These are phyloP conservation scores for Pandemis cinnamomeana DNA, from an alignment of 2,888 invertebrate species.

Conservation along the genomic window DNA sequence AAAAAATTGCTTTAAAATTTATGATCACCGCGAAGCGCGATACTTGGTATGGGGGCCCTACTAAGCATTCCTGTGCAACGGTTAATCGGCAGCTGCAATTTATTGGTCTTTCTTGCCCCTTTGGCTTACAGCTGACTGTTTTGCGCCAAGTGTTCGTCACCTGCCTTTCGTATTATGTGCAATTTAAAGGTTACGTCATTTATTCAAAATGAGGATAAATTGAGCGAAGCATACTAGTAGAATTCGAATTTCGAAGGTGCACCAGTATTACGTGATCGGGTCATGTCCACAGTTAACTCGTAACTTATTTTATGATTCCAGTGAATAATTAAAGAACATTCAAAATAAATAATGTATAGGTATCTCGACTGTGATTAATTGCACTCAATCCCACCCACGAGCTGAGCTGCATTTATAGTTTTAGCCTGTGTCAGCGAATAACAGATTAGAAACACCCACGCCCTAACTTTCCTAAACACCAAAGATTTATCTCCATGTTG, in stretches of 20 bases:
- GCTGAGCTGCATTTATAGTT: not conserved
- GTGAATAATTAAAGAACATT: not conserved
- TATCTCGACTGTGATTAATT: not conserved
- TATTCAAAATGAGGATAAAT: slow-evolving; percentile 33
- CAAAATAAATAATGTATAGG: not conserved
- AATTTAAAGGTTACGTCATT: slow-evolving; percentile 51
- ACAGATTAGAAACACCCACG: slow-evolving; percentile 6
- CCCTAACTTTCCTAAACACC: not conserved
- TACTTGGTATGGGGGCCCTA: slow-evolving; percentile 10
- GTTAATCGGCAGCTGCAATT: slow-evolving; percentile 65
- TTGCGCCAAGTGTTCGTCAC: slow-evolving; percentile 49
- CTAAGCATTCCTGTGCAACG: slow-evolving; percentile 55
- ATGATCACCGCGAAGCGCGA: slow-evolving; percentile 20
- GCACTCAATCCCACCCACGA: not conserved
- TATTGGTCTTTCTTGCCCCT: slow-evolving; percentile 43
- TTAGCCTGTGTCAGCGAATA: not conserved
- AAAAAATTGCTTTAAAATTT: slow-evolving; percentile 27
- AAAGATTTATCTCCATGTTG: not conserved
- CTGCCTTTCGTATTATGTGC: slow-evolving; percentile 48
- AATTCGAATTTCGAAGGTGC: slow-evolving; percentile 24
- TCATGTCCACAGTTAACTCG: not conserved
- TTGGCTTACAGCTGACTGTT: slow-evolving; percentile 9
- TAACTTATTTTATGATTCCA: not conserved
- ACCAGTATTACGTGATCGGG: slow-evolving; percentile 14
- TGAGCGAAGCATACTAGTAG: slow-evolving; percentile 18